Evolutionary conservation across 2,797 vertebrate genomes (phyloP), one percentile per base, ranked within the genome.

Genomic region (Pterois miles): DNA sequence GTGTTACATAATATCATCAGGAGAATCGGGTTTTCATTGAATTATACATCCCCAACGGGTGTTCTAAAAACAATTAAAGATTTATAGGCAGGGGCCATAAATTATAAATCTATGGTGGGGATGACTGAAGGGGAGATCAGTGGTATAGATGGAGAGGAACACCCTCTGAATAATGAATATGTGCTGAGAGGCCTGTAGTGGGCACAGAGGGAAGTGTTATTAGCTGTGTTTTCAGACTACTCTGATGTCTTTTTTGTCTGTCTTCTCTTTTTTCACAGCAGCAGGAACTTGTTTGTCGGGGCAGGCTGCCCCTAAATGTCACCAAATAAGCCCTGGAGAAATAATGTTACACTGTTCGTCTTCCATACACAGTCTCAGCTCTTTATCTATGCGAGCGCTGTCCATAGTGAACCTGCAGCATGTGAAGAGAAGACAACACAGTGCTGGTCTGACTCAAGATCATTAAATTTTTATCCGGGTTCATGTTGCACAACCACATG

Each of bases 51-150:
- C 85, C 71, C 86, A 58, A 66, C 1, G 66, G 78, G 73, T 84
- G 75, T 71, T 88, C 85, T 84, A 31, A 82, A 86, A 83, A 86
- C 74, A 84, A 86, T 91, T 59, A 92, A 93, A 91, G 68, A 91
- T 93, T 89, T 27, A 94, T 90, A 70, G 75, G 77, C 57, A 36
- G 56, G 57, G 20, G 38, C 86, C 71, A 82, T 93, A 60, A 92
- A 93, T 94, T 84, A 93, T 92, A 83, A 75, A 94, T 92, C 87
- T 93, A 89, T 89, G 80, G 69, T 73, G 86, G 91, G 89, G 88
- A 93, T 90, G 85, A 88, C 90, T 90, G 69, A 52, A 80, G 80
- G 73, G 57, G 56, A 80, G 83, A 83, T 74, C 68, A 60, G 83
- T 56, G 79, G 80, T 86, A 76, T 60, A 78, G 88, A 84, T 70